Evolutionary conservation across 2,113 vertebrate species (phyloP), one percentile per base, ranked within the genome.

Genomic region (Myocastor coypus): DNA sequence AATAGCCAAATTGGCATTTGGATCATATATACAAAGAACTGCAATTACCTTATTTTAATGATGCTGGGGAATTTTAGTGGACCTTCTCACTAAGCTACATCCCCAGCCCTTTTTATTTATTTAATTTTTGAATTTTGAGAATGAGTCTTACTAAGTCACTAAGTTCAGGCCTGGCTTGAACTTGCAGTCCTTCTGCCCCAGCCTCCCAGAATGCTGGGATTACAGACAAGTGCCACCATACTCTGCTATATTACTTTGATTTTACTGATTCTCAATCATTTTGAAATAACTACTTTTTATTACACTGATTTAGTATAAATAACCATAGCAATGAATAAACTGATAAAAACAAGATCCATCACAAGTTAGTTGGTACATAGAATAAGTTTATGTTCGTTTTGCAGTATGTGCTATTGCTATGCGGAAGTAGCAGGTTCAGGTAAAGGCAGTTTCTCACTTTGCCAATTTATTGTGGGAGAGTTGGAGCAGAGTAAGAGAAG

Each of bases 261-360:
- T 46, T 46, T 46, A 46, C 22, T 30, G 52, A 64, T 81, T 83
- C 9, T 77, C 91, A 57, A 46, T 94, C 63, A 83, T 89, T 92
- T 97, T 87, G 1, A 96, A 93, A 86, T 86, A 83, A 30, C 30
- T 90, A 66, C 64, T 83, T 91, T 66, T 20, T 75, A 66, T 73
- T 71, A 32, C 68, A 32, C 17, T 78, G 46, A 46, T 61, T 94
- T 77, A 96, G 14, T 82, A 40, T 71, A 91, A 94, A 87, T 95
- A 92, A 78, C 28, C 40, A 52, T 59, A 92, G 12, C 71, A 85
- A 96, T 55, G 20, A 82, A 57, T 57, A 87, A 84, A 68, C 5
- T 52, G 42, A 85, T 32, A 75, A 64, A 86, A 50, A 26, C 69
- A 20, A 40, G 66, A 17, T 13, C 59, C 26, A 55, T 66, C 68